A percentile compares a stretch with the other conserved stretches of the same genome.
Evolutionary conservation across 2,888 invertebrate species (phyloP).

Genomic region (Latrodectus hesperus): DNA sequence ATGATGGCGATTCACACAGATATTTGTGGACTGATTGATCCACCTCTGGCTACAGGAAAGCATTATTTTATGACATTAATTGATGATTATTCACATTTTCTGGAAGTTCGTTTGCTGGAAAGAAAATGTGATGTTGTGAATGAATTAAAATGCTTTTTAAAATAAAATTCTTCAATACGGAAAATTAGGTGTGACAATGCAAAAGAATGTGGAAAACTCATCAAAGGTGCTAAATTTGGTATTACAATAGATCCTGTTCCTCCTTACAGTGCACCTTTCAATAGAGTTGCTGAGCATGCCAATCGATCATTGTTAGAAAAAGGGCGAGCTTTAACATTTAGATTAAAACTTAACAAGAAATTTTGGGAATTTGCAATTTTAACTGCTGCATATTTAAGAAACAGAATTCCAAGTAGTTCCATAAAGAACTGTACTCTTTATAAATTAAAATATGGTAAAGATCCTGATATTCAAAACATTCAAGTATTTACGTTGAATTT

Average conservation of each 20-base stretch:
- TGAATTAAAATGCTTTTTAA: too few species aligned
- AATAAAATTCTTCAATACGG: too few species aligned
- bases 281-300: neutral
- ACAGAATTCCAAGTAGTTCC: constrained; percentile 55
- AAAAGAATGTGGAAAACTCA: too few species aligned
- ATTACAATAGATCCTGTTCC: neutral
- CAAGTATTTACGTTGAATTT: too few species aligned
- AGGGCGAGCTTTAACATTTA: neutral
- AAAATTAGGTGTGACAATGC: too few species aligned
- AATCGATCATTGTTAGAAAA: neutral
- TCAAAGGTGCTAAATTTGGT: too few species aligned
- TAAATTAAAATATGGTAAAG: too few species aligned
- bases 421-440: neutral
- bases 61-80: neutral
- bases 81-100: neutral
- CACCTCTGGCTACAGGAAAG: neutral
- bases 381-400: neutral
- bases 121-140: neutral
- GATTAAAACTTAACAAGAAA: constrained; percentile 46
- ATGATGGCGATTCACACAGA: neutral
- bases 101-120: neutral
- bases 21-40: neutral
- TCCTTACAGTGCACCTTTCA: neutral
- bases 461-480: too few species aligned
- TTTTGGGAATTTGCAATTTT: constrained; percentile 62